Base-by-base conservation (phyloP, 2,888 invertebrate genomes). In the Platynereis dumerilii region DNA sequence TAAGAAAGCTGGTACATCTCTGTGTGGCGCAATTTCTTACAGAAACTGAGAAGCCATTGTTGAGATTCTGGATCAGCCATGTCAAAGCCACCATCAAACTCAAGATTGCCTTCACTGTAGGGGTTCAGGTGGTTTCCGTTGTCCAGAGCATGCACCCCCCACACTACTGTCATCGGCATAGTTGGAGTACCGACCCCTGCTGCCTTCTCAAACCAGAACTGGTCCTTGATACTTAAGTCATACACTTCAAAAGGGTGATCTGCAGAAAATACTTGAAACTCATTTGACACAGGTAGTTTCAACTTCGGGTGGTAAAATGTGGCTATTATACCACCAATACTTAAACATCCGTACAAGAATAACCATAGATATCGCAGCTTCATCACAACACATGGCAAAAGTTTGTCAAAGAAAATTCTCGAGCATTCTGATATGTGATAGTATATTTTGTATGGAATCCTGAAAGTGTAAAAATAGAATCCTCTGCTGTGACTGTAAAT, bases 161-260 rank as follows among this genome's bases (percentile, higher is more conserved):
- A 97, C 48, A 97, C 91, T 85, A 96, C 92, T 62, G 93, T 87
- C 53, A 97, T 84, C 2, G 95, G 94, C 85, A 96, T 74, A 17
- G 75, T 63, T 42, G 57, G 48, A 24, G 28, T 27, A n/a, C 73
- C 67, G 29, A 73, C 73, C 0, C 73, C 72, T n/a, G 72, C 74
- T 26, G 75, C 69, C 67, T 74, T 76, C 65, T 79, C 84, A 72
- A 86, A 86, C 72, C 74, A 80, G 72, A 85, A 90, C 88, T 83
- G 90, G 89, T 86, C 92, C 91, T 70, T 69, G 17, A 69, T 58
- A 22, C 88, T 82, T 69, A 91, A 86, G 78, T 95, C 94, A 85
- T 96, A 96, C 72, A 90, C 88, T 85, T 97, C 97, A 83, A 96
- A 94, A 0, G 91, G 90, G 86, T 97, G 96, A 56, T 89, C 87